Evolutionary conservation across 1,140 invertebrate genomes (phyloP).

Genomic region (Antheraea pernyi): DNA sequence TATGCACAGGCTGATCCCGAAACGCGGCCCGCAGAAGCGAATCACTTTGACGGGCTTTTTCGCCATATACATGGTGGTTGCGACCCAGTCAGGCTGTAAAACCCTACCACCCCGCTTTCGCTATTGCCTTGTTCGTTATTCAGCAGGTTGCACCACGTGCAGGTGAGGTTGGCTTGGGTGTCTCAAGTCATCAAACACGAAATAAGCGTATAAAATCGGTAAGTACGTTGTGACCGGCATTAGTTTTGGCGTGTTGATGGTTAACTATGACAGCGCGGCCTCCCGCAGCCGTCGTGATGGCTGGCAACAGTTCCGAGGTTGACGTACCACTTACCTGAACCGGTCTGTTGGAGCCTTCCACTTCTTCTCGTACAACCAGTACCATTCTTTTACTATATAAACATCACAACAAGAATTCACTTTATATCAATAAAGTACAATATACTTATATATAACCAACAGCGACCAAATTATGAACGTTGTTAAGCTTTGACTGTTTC

Average conservation of each 20-base stretch:
- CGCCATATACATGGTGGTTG: too few species aligned
- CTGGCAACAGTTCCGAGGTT: conserved; percentile 22
- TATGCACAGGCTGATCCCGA: too few species aligned
- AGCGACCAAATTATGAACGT: conserved; percentile 51
- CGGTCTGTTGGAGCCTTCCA: conserved; percentile 46
- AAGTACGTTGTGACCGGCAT: neutral
- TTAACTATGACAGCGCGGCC: neutral
- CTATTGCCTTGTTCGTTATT: too few species aligned
- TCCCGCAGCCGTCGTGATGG: too few species aligned
- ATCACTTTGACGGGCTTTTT: too few species aligned
- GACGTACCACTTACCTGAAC: conserved; percentile 43
- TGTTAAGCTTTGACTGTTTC: conserved; percentile 42
- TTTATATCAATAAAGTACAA: conserved; percentile 56
- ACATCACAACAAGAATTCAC: conserved; percentile 46
- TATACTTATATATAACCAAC: conserved; percentile 45
- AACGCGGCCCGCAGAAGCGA: too few species aligned
- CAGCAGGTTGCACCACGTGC: too few species aligned
- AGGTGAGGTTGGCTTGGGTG: too few species aligned
- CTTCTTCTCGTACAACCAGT: conserved; percentile 34
- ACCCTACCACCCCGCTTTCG: too few species aligned
- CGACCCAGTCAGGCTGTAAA: too few species aligned
- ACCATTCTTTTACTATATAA: conserved; percentile 35
- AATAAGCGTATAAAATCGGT: too few species aligned
- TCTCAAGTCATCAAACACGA: too few species aligned
- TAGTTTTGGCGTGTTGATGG: neutral